These are phyloP conservation scores for Microcebus ravelobensis DNA, from an alignment of 2,113 vertebrate genomes.

Conservation along the genomic window DNA sequence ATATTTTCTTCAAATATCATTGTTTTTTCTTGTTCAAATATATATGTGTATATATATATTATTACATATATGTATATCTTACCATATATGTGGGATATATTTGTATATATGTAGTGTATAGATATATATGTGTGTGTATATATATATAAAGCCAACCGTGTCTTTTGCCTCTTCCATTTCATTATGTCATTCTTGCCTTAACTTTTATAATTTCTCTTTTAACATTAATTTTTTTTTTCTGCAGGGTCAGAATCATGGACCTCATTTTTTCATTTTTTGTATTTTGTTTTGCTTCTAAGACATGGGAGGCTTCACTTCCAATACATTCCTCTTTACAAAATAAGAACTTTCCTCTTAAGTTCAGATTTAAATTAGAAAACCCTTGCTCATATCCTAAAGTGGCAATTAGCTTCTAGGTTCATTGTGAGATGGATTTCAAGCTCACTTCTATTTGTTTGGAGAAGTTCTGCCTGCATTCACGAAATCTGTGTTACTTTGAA, in stretches of 20 bases:
- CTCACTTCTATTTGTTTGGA: slow-evolving; percentile 92
- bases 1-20: slow-evolving; percentile 91
- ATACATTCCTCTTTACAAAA: slow-evolving; percentile 93
- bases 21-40: slow-evolving; percentile 90
- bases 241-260: slow-evolving; percentile 90
- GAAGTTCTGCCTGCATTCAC: slow-evolving; percentile 92
- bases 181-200: slow-evolving; percentile 89
- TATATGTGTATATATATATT: slow-evolving; percentile 19
- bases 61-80: too few species aligned
- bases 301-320: slow-evolving; percentile 88
- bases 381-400: slow-evolving; percentile 90
- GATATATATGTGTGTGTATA: too few species aligned
- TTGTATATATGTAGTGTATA: too few species aligned
- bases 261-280: slow-evolving; percentile 92
- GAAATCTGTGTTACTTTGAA: slow-evolving; percentile 92
- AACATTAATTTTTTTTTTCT: slow-evolving; percentile 91
- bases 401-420: slow-evolving; percentile 87
- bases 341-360: slow-evolving; percentile 92
- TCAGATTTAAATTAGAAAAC: slow-evolving; percentile 90
- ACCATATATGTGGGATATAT: too few species aligned
- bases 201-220: slow-evolving; percentile 92
- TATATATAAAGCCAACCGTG: neutral
- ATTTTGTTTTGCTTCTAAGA: slow-evolving; percentile 89
- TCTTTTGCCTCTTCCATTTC: slow-evolving; percentile 91
- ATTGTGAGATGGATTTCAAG: slow-evolving; percentile 89